Evolutionary conservation across 2,113 vertebrate species (phyloP), one percentile per base, ranked within the genome.

Genomic region (Chionis minor): DNA sequence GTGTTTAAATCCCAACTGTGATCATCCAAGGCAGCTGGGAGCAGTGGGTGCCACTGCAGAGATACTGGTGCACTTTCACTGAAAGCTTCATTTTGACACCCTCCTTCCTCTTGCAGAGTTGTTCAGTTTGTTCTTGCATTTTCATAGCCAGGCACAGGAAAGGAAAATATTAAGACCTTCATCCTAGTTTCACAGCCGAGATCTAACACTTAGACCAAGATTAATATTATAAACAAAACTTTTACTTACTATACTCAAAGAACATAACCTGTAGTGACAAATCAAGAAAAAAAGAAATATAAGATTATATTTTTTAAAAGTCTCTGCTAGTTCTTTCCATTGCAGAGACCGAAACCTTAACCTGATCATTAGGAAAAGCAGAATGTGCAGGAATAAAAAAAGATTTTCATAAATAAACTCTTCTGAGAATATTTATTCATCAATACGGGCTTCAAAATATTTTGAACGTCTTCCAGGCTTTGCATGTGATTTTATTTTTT

Each of bases 21-120:
- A 51, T 15, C 40, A 19, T 2, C 0, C 1, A 52, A 52, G 54
- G 33, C 35, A 10, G 6, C 0, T 33, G 23, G 19, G 6, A 87
- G 63, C 54, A 45, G 59, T 0, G 4, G 22, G 52, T 28, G 32
- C 26, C 20, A 8, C 42, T 18, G 30, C n/a, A 40, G 49, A 49
- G 28, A 30, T 7, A 45, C 26, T 8, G 35, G 23, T n/a, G 38
- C 16, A 7, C 55, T 45, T 65, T 5, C 24, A 55, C 6, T 0
- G 4, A 33, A 23, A 33, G 58, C 15, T 51, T 62, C 22, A 33
- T 12, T 62, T 44, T 10, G 5, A 13, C 3, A 2, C 6, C 8
- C 20, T 88, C 51, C 67, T 49, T 14, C 21, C 44, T 11, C 2
- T 23, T 33, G 18, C 14, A 28, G 12, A 44, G 19, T 6, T 44